Conservation (phyloP, 2,888 invertebrate species). For the Neria commutata region DNA sequence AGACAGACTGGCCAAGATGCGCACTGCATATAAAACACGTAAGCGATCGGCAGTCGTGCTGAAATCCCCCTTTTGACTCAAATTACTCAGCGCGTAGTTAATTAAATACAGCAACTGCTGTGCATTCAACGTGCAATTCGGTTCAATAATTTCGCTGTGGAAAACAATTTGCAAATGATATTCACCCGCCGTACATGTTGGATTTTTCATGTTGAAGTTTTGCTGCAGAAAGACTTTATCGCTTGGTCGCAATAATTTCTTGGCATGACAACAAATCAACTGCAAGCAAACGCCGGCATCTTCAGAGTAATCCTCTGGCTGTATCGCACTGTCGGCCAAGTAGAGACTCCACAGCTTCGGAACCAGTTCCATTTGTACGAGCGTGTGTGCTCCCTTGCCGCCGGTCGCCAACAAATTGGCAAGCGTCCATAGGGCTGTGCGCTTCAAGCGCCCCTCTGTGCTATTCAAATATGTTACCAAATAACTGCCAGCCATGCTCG, state of each 20-base stretch:
- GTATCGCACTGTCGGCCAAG: constrained; percentile 22
- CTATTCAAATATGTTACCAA: constrained; percentile 52
- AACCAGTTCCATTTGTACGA: constrained; percentile 54
- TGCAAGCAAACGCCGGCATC: constrained; percentile 50
- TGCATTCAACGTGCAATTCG: constrained; percentile 20
- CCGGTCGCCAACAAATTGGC: constrained; percentile 52
- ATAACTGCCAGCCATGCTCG: constrained; percentile 52
- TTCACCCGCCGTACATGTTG: constrained; percentile 38
- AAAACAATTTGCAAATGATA: constrained; percentile 50
- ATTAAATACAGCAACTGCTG: constrained; percentile 34
- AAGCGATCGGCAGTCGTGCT: constrained; percentile 28
- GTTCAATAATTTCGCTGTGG: constrained; percentile 30
- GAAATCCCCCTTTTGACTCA: constrained; percentile 30
- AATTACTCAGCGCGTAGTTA: constrained; percentile 34
- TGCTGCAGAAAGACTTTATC: constrained; percentile 39
- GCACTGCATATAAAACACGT: constrained; percentile 40
- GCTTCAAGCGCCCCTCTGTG: constrained; percentile 45
- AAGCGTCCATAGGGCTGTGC: constrained; percentile 54
- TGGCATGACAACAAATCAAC: constrained; percentile 35
- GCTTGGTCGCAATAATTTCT: constrained; percentile 28
- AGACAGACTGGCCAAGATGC: constrained; percentile 46
- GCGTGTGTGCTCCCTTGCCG: constrained; percentile 40
- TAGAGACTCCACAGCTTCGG: constrained; percentile 50
- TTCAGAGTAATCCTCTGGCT: constrained; percentile 38
- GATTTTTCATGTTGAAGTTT: constrained; percentile 41